These are phyloP conservation scores for Ophion ellenae DNA, from an alignment of 2,888 invertebrate species.

Conservation along the genomic window DNA sequence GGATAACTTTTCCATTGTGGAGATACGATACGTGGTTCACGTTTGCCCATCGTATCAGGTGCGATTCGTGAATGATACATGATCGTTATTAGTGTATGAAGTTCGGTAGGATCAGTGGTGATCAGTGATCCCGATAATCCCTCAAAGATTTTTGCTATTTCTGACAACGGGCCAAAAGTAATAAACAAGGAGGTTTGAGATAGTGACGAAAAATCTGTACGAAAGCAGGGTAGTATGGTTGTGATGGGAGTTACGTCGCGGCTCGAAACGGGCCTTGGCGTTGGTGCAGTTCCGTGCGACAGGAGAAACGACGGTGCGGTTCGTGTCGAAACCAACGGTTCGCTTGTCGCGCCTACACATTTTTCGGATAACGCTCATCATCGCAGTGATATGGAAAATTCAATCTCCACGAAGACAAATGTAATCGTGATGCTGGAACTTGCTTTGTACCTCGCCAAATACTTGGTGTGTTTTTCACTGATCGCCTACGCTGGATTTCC, in stretches of 20 bases:
- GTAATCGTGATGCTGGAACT: constrained; percentile 36
- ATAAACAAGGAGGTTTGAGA: background rate
- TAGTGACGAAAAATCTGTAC: background rate
- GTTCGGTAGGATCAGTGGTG: background rate
- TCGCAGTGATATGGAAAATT: constrained; percentile 28
- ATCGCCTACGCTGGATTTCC: constrained; percentile 50
- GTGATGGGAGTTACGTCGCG: constrained; percentile 44
- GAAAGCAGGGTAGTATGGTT: constrained; percentile 13
- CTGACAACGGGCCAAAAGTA: background rate
- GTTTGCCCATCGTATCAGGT: background rate
- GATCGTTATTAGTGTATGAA: constrained; percentile 1
- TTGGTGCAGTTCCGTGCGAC: constrained; percentile 27
- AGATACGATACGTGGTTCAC: background rate
- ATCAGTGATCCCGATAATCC: constrained; percentile 6
- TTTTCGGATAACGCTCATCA: constrained; percentile 5
- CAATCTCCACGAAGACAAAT: constrained; percentile 18
- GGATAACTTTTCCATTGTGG: background rate
- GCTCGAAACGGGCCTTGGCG: constrained; percentile 23
- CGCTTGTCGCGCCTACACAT: background rate
- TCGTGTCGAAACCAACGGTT: constrained; percentile 36
- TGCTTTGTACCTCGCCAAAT: constrained; percentile 49
- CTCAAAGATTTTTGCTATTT: background rate
- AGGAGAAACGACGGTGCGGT: constrained; percentile 27
- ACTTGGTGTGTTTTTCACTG: constrained; percentile 49
- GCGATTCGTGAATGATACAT: constrained; percentile 34